phyloP scores from a whole-genome alignment of 2,888 invertebrate species.

The Synanthedon vespiformis region DNA sequence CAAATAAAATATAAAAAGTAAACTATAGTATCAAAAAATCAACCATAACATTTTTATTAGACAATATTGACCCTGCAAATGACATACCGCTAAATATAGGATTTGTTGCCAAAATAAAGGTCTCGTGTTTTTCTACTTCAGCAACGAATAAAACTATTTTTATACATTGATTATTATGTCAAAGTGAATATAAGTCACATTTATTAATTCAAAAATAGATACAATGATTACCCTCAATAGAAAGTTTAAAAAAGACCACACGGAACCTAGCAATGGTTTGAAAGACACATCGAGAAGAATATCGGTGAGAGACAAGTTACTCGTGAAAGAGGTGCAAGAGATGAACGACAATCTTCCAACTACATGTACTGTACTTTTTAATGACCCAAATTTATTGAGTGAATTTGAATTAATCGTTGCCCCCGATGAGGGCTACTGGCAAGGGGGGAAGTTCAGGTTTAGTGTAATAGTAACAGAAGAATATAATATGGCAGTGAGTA shows the following conservation, averaged over 20 bases:
- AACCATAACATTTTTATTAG: no score
- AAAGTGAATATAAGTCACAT: neutral
- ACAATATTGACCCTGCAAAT: no score
- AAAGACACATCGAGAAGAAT: slow-evolving; percentile 68
- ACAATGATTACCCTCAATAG: slow-evolving; percentile 81
- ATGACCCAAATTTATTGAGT: slow-evolving; percentile 84
- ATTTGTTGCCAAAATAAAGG: no score
- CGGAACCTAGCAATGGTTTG: slow-evolving; percentile 49
- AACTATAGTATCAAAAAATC: no score
- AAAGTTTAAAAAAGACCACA: slow-evolving; percentile 75
- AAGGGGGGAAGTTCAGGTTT: slow-evolving; percentile 88
- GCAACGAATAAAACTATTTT: neutral
- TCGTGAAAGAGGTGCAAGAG: slow-evolving; percentile 87
- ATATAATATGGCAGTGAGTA: slow-evolving; percentile 94
- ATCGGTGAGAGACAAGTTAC: slow-evolving; percentile 82
- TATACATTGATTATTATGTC: neutral
- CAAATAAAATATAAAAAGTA: no score
- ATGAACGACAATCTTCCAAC: slow-evolving; percentile 87
- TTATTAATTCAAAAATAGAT: slow-evolving; percentile 4
- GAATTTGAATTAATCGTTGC: slow-evolving; percentile 82
- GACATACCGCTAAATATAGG: no score
- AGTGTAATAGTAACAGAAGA: slow-evolving; percentile 90
- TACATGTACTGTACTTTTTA: slow-evolving; percentile 84
- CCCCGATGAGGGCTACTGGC: slow-evolving; percentile 92
- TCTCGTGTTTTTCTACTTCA: no score